phyloP scores from a whole-genome alignment of 2,888 invertebrate genomes.

The Hedychridium roseum region DNA sequence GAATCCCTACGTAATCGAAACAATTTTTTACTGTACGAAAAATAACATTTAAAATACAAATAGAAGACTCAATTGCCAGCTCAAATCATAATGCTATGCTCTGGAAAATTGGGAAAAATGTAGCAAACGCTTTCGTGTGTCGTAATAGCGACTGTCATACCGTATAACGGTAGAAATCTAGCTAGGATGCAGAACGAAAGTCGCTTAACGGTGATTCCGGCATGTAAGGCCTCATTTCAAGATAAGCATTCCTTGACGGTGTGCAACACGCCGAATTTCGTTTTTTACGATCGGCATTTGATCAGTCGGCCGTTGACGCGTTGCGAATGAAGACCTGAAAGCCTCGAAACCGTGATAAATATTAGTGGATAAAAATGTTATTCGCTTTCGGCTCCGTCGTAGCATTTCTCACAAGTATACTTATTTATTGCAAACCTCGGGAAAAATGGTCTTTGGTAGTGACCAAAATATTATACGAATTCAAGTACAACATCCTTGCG shows the following conservation, averaged over 20 bases:
- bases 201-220: constrained; percentile 10
- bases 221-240: too few relatives aligned
- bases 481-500: constrained; percentile 71
- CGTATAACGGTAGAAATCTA: constrained; percentile 19
- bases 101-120: neutral
- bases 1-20: too few relatives aligned
- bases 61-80: neutral
- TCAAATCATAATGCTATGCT: neutral
- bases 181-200: constrained; percentile 6
- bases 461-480: constrained; percentile 66
- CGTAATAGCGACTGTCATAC: neutral
- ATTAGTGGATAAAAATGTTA: neutral
- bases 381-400: neutral
- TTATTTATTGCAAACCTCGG: constrained; percentile 38
- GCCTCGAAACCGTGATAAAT: too few relatives aligned
- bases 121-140: neutral
- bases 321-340: too few relatives aligned
- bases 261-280: too few relatives aligned
- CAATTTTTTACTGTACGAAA: too few relatives aligned
- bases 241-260: constrained; percentile 2
- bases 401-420: neutral
- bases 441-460: constrained; percentile 63
- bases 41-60: neutral
- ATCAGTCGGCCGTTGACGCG: too few relatives aligned
- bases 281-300: too few relatives aligned